Conservation (phyloP, 2,113 vertebrate genomes). For the Argyrosomus japonicus region DNA sequence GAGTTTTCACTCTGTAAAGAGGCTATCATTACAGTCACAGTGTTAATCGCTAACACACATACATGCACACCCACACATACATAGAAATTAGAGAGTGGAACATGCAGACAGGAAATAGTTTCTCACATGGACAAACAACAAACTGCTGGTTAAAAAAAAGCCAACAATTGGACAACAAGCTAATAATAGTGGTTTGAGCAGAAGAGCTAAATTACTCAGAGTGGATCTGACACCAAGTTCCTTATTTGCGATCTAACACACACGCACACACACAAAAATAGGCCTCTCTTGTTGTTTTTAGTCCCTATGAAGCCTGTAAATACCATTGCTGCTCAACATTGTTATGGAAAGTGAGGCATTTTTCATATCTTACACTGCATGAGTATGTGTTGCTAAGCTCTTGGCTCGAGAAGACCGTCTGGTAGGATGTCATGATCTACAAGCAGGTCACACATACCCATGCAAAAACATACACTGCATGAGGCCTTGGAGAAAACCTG, state of each 20-base stretch:
- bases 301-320: conserved; percentile 4
- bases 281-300: neutral
- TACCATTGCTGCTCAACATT: neutral
- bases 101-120: conserved; percentile 43
- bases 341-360: neutral
- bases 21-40: conserved; percentile 50
- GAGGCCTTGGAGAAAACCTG: conserved; percentile 57
- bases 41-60: conserved; percentile 37
- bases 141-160: conserved; percentile 38
- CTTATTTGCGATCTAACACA: conserved; percentile 6
- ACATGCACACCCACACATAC: conserved; percentile 8
- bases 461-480: conserved; percentile 35
- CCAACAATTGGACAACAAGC: conserved; percentile 33
- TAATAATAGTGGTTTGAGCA: conserved; percentile 57
- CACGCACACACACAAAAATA: conserved; percentile 16
- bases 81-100: conserved; percentile 47
- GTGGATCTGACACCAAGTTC: conserved; percentile 20
- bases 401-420: neutral
- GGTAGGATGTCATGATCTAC: conserved; percentile 28
- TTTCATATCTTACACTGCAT: conserved; percentile 6
- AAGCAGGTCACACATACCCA: conserved; percentile 44
- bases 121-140: conserved; percentile 35
- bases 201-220: conserved; percentile 21
- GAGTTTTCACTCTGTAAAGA: conserved; percentile 51
- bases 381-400: conserved; percentile 20